Evolutionary conservation across 2,113 vertebrate species (phyloP).

Genomic region (Mesoclemmys tuberculata): DNA sequence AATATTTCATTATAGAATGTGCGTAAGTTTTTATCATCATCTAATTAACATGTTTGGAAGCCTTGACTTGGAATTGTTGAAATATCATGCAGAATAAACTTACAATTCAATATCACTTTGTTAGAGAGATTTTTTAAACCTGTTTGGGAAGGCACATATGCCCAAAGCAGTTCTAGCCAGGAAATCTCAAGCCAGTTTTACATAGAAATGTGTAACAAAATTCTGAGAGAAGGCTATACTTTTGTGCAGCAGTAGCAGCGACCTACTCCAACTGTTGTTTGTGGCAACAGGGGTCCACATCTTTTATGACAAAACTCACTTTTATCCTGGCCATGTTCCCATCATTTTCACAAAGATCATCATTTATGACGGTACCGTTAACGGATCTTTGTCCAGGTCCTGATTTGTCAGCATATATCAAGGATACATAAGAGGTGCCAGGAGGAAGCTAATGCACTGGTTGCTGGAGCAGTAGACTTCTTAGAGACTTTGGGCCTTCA

Average conservation of each 20-base stretch:
- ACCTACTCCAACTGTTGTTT: neutral
- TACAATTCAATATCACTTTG: neutral
- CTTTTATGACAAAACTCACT: neutral
- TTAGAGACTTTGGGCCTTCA: neutral
- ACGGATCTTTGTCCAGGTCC: neutral
- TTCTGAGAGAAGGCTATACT: neutral
- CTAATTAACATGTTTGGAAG: constrained; percentile 45
- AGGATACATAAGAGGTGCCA: neutral
- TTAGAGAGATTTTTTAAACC: neutral
- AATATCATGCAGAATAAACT: neutral
- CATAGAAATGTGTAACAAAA: neutral
- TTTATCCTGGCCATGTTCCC: neutral
- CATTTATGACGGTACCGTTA: neutral
- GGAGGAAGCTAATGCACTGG: neutral
- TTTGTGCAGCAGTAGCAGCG: neutral
- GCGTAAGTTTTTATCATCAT: constrained; percentile 46
- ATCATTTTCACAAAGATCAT: neutral
- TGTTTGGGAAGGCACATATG: neutral
- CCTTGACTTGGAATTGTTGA: constrained; percentile 10
- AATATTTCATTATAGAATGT: constrained; percentile 49
- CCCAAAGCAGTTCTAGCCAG: neutral
- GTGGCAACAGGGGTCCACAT: neutral
- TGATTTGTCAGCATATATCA: neutral
- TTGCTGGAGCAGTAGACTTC: neutral
- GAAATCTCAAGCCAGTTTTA: neutral